phyloP scores from a whole-genome alignment of 2,888 invertebrate genomes.

The Deilephila porcellus region DNA sequence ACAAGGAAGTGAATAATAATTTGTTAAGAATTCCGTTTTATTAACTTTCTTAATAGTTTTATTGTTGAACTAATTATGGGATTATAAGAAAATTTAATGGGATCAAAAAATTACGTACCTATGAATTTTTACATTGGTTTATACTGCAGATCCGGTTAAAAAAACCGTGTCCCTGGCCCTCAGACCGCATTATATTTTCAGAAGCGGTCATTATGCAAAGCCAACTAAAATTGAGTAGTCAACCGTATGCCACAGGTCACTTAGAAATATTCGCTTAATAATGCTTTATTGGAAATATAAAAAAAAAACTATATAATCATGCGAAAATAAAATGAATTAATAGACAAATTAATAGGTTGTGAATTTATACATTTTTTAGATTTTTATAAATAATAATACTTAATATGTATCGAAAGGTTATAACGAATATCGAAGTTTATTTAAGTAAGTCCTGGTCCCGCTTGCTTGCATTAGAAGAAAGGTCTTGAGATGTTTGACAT shows the following conservation, averaged over 20 bases:
- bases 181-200: not conserved
- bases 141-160: no score
- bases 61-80: no score
- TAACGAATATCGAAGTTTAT: constrained; percentile 34
- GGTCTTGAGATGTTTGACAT: not conserved
- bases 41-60: no score
- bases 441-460: constrained; percentile 36
- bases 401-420: constrained; percentile 51
- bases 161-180: not conserved
- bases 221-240: not conserved
- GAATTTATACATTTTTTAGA: constrained; percentile 84
- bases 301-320: constrained; percentile 41
- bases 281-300: constrained; percentile 3
- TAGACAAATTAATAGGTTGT: constrained; percentile 84
- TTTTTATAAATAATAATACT: constrained; percentile 65
- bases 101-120: no score
- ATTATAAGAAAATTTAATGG: no score
- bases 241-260: not conserved
- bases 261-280: constrained; percentile 14
- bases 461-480: constrained; percentile 59
- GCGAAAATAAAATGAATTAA: constrained; percentile 49
- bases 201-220: not conserved
- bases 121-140: no score
- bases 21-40: no score
- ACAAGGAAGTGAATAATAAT: no score